Evolutionary conservation across 2,888 invertebrate genomes (phyloP), one percentile per base, ranked within the genome.

Genomic region (Philaethria dido): DNA sequence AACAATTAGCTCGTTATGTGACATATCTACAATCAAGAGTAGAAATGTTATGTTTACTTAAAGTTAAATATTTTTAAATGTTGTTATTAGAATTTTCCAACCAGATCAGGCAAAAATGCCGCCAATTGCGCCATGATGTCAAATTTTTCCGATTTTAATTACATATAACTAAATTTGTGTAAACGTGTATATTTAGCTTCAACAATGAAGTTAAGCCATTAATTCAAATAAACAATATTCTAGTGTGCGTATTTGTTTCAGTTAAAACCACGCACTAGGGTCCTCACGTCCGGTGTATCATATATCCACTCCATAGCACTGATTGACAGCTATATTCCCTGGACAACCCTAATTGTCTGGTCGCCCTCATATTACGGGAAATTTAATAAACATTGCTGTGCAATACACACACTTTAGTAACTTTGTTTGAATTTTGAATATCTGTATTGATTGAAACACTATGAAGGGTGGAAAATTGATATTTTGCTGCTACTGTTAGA

Each of bases 251-350:
- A 36, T 52, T 42, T 42, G 50, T 57, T 36, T 22, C 42, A 62
- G 20, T 62, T 47, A 44, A 65, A 29, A 57, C 64, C 39, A n/a
- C 50, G 18, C 54, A 47, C 62, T 52, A 62, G 52, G 9, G 20
- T 42, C 36, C 63, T 63, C 70, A 75, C 75, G 73, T 80, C 81
- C 82, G 81, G 79, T 77, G 78, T 83, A 84, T 86, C 84, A 69
- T 70, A 78, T 83, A 79, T 82, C 85, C 82, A 72, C 80, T 76
- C 45, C 60, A 77, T 71, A 74, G 78, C 74, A 77, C 78, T 85
- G 89, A 88, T 87, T 86, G 89, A 88, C 89, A 82, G 84, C 77
- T 80, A 77, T 81, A 83, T 82, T 85, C 86, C 86, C 85, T 81
- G 79, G 81, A 80, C 84, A 84, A 80, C 84, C 85, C 83, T 86